These are phyloP conservation scores for Gila orcuttii DNA, from an alignment of 2,113 vertebrate genomes.

Conservation along the genomic window DNA sequence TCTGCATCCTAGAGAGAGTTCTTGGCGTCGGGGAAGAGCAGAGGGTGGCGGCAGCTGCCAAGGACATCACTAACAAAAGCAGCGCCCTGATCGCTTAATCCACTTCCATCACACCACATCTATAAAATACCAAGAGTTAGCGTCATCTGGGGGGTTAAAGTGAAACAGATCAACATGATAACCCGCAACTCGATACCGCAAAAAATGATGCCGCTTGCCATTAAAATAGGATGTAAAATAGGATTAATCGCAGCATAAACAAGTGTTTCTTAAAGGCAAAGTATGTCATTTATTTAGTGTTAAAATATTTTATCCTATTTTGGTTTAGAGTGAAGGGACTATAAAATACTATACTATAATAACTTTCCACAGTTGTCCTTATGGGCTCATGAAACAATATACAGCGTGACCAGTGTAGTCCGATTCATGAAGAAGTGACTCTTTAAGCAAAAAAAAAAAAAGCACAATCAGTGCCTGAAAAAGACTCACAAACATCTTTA, in stretches of 20 bases:
- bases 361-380: not conserved
- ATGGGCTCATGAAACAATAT: not conserved
- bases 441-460: not conserved
- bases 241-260: not conserved
- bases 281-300: not conserved
- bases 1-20: slow-evolving; percentile 48
- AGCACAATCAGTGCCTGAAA: not conserved
- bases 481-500: too few relatives aligned
- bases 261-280: not conserved
- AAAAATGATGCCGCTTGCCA: not conserved
- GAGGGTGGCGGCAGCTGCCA: not conserved
- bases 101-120: slow-evolving; percentile 28
- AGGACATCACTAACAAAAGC: slow-evolving; percentile 10
- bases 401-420: not conserved
- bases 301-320: not conserved
- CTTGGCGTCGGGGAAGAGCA: slow-evolving; percentile 42
- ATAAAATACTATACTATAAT: not conserved
- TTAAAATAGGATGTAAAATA: not conserved
- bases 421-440: not conserved
- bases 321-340: not conserved
- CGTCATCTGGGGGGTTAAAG: not conserved
- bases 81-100: slow-evolving; percentile 9
- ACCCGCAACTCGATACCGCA: not conserved
- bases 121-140: slow-evolving; percentile 8
- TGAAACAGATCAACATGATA: slow-evolving; percentile 6